Evolutionary conservation across 2,888 invertebrate genomes (phyloP), one percentile per base, ranked within the genome.

Genomic region (Aporophyla nigra): DNA sequence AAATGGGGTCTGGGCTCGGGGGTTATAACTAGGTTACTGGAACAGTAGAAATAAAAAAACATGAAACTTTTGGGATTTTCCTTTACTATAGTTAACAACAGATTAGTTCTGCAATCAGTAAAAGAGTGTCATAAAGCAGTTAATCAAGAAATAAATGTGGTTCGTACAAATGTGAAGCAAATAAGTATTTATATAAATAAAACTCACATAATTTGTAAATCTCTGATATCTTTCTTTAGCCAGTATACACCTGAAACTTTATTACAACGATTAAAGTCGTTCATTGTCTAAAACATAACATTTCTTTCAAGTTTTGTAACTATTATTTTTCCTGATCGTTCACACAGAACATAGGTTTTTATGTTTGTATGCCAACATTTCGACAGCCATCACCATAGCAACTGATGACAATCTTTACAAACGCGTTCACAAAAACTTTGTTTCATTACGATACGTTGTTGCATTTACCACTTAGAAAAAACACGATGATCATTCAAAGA

Each of bases 121-220:
- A 49, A 74, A 24, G 3, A 73, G 2, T 74, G 5, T 51, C 14
- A n/a, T 43, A 9, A 9, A 21, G 1, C 5, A 62, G 43, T 10
- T 40, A 59, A 12, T 12, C 33, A 51, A 27, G 19, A 5, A n/a
- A 40, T 43, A 43, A 27, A n/a, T 14, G 21, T 65, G n/a, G n/a
- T 51, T n/a, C 10, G 14, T 16, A 43, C 5, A 33, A 33, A 6
- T n/a, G 14, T n/a, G 7, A 78, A 40, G 9, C 16, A 43, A 40
- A 51, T 33, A 51, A 24, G 7, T 51, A n/a, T 21, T 16, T 14
- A 24, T 5, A 54, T 21, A 24, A 24, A 53, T 14, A 16, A 53
- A 33, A 90, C 92, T 93, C 93, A 97, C 97, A 93, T 97, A 70
- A 97, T 94, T 92, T 93, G 95, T 63, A 97, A 91, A 88, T 97